Evolutionary conservation across 2,797 vertebrate genomes (phyloP).

Genomic region (Apogon talboti): DNA sequence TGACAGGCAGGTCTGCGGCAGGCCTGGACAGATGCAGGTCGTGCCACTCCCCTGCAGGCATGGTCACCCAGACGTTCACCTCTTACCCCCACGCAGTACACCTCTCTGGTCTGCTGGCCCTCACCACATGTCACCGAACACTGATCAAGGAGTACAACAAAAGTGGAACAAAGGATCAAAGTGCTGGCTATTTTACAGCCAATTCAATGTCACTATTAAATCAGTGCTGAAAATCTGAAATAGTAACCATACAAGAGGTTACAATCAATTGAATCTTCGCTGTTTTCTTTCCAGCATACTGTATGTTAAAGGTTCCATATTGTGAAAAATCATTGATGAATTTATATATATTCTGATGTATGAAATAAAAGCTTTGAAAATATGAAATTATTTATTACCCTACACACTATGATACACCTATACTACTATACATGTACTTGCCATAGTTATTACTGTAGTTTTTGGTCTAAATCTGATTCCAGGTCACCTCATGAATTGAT

Average conservation of each 20-base stretch:
- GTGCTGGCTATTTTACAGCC: neutral
- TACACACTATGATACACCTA: no score
- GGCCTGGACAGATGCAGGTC: conserved; percentile 78
- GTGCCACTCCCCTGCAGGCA: conserved; percentile 79
- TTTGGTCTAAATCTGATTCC: no score
- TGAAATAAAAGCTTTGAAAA: no score
- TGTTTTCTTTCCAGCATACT: neutral
- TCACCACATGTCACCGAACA: conserved; percentile 92
- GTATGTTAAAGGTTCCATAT: no score
- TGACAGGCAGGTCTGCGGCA: conserved; percentile 85
- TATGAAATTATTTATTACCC: no score
- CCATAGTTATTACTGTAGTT: no score
- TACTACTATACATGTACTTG: no score
- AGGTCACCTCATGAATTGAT: no score
- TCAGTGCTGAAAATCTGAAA: neutral
- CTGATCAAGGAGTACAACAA: conserved; percentile 67
- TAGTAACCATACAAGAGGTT: neutral
- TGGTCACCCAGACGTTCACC: conserved; percentile 80
- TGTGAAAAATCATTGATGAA: no score
- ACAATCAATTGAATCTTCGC: neutral
- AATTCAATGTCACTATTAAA: neutral
- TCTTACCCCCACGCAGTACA: conserved; percentile 80
- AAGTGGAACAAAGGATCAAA: neutral
- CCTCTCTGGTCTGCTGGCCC: conserved; percentile 88
- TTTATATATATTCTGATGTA: no score